Evolutionary conservation across 2,113 vertebrate species (phyloP).

Genomic region (Ammodytes marinus): DNA sequence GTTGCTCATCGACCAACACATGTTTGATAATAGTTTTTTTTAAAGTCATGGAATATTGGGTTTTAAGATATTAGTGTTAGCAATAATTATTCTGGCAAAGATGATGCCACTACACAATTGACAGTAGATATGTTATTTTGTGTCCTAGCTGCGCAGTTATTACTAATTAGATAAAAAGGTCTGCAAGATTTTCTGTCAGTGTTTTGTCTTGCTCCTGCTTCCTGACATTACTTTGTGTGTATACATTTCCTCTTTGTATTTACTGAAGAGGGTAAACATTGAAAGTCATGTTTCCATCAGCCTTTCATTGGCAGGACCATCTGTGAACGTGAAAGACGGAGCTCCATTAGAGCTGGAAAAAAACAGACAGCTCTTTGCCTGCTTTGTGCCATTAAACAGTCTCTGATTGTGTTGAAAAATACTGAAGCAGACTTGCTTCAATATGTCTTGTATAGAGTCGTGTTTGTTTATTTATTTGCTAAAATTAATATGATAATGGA

Average conservation of each 20-base stretch:
- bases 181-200: neutral
- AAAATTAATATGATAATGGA: neutral
- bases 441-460: constrained; percentile 13
- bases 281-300: constrained; percentile 29
- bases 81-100: neutral
- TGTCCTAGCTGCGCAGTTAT: neutral
- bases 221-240: neutral
- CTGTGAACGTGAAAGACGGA: constrained; percentile 35
- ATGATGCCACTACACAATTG: no score
- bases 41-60: neutral
- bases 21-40: neutral
- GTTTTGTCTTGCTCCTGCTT: neutral
- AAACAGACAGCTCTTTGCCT: constrained; percentile 31
- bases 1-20: neutral
- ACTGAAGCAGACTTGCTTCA: constrained; percentile 38
- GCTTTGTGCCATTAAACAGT: constrained; percentile 51
- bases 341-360: constrained; percentile 30
- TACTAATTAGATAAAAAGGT: neutral
- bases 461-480: constrained; percentile 25
- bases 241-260: constrained; percentile 11
- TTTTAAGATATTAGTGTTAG: neutral
- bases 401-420: constrained; percentile 46
- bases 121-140: neutral
- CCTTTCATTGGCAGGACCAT: constrained; percentile 41
- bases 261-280: constrained; percentile 10